Base-by-base conservation (phyloP, 2,113 vertebrate species). In the Apodemus sylvaticus region DNA sequence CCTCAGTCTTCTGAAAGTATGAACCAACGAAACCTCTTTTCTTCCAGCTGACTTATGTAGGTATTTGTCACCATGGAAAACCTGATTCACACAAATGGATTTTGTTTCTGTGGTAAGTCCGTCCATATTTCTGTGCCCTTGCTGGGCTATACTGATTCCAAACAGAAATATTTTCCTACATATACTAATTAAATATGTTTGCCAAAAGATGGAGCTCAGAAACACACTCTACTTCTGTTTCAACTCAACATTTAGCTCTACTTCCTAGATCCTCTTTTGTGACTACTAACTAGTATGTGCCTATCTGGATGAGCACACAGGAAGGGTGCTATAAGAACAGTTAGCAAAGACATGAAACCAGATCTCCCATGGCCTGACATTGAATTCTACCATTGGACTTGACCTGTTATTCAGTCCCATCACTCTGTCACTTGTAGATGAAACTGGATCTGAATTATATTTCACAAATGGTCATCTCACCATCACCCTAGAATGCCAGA, bases 401-500 rank as follows among this genome's bases (percentile, higher is more conserved):
- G 79, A 96, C 92, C 86, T 90, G 31, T 45, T 96, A 62, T 39
- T 92, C 39, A 77, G 76, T 48, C 31, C 94, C 34, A 90, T 90
- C 85, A 79, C 76, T 96, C 92, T 89, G 89, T 94, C 90, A 83
- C 93, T 91, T 95, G 76, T 48, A 96, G 93, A 94, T 70, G 93
- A 89, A 97, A 86, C 89, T 94, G 96, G 73, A 60, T 82, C 92
- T 95, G 45, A 95, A 96, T 31, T 87, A 31, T 58, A n/a, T 87
- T 95, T 96, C 92, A 71, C 29, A 71, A 95, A 95, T 78, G 86
- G 88, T 89, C 94, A 91, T 42, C 89, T 82, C 94, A 89, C n/a
- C 66, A 82, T n/a, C 60, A 12, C 36, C 62, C 24, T 29, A 0
- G n/a, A 95, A 29, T 89, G 29, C 29, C 85, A 70, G 68, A 9